These are phyloP conservation scores for Mus spretus DNA, from an alignment of 2,797 vertebrate genomes.

Conservation along the genomic window DNA sequence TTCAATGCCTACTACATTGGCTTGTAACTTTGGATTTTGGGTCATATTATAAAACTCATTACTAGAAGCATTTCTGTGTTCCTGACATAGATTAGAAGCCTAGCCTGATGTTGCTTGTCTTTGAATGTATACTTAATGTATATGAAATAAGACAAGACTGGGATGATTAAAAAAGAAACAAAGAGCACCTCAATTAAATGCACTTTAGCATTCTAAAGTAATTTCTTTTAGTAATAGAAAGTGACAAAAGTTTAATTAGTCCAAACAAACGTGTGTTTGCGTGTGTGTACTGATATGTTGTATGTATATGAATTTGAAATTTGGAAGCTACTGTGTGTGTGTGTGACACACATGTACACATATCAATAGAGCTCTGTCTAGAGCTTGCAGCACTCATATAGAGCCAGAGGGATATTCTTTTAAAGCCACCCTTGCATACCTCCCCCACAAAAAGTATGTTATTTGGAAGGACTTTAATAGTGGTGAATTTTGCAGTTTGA, in stretches of 20 bases:
- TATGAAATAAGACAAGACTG: constrained; percentile 69
- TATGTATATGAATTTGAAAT: not conserved
- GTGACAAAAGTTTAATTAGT: constrained; percentile 67
- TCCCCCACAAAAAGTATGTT: constrained; percentile 84
- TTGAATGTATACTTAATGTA: constrained; percentile 70
- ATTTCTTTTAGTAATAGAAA: constrained; percentile 71
- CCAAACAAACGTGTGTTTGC: constrained; percentile 10
- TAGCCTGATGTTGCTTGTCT: constrained; percentile 65
- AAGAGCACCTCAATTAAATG: constrained; percentile 51
- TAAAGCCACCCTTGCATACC: constrained; percentile 83
- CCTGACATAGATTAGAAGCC: constrained; percentile 56
- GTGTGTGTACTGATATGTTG: not conserved
- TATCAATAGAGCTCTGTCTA: constrained; percentile 57
- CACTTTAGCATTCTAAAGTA: constrained; percentile 66
- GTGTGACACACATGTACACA: not conserved
- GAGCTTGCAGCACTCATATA: constrained; percentile 79
- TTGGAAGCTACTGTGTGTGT: not conserved
- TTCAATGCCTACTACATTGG: constrained; percentile 56
- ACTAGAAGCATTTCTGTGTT: constrained; percentile 72
- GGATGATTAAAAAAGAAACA: constrained; percentile 64
- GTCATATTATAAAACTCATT: constrained; percentile 72
- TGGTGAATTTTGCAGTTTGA: constrained; percentile 90
- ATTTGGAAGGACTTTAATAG: constrained; percentile 86
- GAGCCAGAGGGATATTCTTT: constrained; percentile 76
- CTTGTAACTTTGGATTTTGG: constrained; percentile 73